These are phyloP conservation scores for Carduelis carduelis DNA, from an alignment of 2,797 vertebrate genomes.

Conservation along the genomic window DNA sequence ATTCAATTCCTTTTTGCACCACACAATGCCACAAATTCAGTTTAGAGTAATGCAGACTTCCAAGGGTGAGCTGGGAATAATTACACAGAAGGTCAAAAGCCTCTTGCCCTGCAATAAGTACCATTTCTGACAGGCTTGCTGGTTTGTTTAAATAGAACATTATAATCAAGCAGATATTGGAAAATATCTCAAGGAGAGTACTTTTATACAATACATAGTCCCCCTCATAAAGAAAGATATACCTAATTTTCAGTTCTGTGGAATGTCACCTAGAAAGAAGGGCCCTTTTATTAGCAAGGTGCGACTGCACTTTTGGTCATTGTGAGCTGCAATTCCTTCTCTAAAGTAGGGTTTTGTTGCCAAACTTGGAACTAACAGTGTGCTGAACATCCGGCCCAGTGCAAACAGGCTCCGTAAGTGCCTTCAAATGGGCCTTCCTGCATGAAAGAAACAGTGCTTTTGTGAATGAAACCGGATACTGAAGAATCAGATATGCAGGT, in stretches of 20 bases:
- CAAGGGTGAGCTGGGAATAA: slow-evolving; percentile 69
- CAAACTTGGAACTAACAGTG: neutral
- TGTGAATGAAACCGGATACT: neutral
- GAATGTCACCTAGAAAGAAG: neutral
- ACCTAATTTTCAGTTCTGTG: neutral
- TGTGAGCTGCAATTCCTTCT: neutral
- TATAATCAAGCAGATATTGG: slow-evolving; percentile 31
- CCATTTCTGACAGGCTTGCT: slow-evolving; percentile 57
- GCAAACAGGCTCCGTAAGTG: neutral
- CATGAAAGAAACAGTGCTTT: neutral
- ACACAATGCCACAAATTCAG: slow-evolving; percentile 67
- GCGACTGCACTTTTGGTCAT: neutral
- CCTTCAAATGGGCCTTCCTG: neutral
- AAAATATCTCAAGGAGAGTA: slow-evolving; percentile 29
- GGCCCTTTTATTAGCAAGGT: neutral
- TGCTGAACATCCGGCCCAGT: neutral
- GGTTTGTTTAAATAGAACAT: slow-evolving; percentile 56
- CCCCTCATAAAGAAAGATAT: neutral
- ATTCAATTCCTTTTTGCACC: slow-evolving; percentile 61
- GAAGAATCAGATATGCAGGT: neutral
- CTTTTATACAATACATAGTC: neutral
- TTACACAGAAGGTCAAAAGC: slow-evolving; percentile 75
- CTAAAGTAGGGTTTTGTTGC: neutral
- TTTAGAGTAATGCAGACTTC: slow-evolving; percentile 67
- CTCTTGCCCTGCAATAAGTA: slow-evolving; percentile 68